Percentiles rank a stretch among this genome's conserved stretches.
Conservation (phyloP, 2,797 vertebrate genomes). For the Amazona finschi region DNA sequence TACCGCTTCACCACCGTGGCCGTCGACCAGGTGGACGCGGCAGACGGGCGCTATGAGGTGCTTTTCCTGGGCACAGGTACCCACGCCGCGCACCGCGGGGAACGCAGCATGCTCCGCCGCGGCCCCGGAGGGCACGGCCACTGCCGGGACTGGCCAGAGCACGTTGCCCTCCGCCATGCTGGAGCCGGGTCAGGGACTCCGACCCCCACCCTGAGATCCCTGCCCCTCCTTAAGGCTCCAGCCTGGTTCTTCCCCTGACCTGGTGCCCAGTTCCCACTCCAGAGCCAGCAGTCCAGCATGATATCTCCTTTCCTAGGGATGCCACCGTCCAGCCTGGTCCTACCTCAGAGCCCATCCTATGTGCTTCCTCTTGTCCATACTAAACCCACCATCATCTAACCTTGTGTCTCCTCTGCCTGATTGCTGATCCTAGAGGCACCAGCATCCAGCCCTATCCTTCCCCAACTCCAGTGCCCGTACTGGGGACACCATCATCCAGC, state of each 20-base stretch:
- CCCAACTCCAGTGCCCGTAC: background rate
- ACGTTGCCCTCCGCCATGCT: background rate
- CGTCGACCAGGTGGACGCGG: constrained; percentile 96
- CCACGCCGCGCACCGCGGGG: constrained; percentile 72
- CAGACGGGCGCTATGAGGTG: constrained; percentile 97
- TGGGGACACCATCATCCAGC: background rate
- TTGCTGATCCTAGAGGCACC: background rate
- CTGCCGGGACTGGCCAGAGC: constrained; percentile 29
- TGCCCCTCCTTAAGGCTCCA: background rate
- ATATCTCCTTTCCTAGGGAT: background rate
- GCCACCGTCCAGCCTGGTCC: background rate
- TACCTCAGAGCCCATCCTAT: background rate
- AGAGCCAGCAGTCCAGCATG: background rate
- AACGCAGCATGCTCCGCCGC: constrained; percentile 62
- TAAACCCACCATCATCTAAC: background rate
- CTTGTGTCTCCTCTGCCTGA: background rate
- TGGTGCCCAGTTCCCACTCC: fast-evolving
- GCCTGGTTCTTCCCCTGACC: background rate
- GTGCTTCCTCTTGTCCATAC: background rate
- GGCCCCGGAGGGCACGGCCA: constrained; percentile 35
- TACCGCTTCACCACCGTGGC: constrained; percentile 97
- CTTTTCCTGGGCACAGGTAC: constrained; percentile 99
- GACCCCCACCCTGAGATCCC: background rate
- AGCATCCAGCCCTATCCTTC: background rate
- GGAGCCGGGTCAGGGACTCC: background rate